These are phyloP conservation scores for Trichomalopsis sarcophagae DNA, from an alignment of 1,140 invertebrate genomes.

Conservation along the genomic window DNA sequence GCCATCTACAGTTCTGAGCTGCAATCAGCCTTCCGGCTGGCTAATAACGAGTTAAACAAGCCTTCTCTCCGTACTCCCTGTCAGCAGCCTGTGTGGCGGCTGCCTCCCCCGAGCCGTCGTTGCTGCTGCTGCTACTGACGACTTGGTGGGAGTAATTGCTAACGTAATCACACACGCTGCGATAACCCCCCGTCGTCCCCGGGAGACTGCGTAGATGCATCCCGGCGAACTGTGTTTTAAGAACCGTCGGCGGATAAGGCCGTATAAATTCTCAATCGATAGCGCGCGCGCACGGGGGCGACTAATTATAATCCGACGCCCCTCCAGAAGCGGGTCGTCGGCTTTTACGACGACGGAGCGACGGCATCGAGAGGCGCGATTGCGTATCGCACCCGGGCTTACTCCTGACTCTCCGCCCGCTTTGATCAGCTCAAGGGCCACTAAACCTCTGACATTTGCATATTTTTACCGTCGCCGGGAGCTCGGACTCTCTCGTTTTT, in stretches of 20 bases:
- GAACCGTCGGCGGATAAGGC: not conserved
- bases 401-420: not conserved
- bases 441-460: not conserved
- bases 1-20: slow-evolving; percentile 65
- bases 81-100: slow-evolving; percentile 50
- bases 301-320: not conserved
- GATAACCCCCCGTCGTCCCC: slow-evolving; percentile 41
- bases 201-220: not conserved
- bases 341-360: not conserved
- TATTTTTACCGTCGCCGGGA: not conserved
- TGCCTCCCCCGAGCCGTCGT: too few relatives aligned
- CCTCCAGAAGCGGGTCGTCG: too few relatives aligned
- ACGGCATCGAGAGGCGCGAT: not conserved
- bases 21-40: slow-evolving; percentile 67
- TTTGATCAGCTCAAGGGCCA: not conserved
- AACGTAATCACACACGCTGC: slow-evolving; percentile 71
- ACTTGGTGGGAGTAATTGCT: slow-evolving; percentile 66
- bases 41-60: slow-evolving; percentile 71
- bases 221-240: not conserved
- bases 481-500: too few relatives aligned
- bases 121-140: too few relatives aligned
- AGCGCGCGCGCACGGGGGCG: too few relatives aligned
- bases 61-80: slow-evolving; percentile 55
- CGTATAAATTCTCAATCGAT: slow-evolving; percentile 1
- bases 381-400: not conserved